Percentiles rank a stretch among this genome's conserved stretches.
phyloP scores from a whole-genome alignment of 2,113 vertebrate genomes.

The Atherinomorus stipes region DNA sequence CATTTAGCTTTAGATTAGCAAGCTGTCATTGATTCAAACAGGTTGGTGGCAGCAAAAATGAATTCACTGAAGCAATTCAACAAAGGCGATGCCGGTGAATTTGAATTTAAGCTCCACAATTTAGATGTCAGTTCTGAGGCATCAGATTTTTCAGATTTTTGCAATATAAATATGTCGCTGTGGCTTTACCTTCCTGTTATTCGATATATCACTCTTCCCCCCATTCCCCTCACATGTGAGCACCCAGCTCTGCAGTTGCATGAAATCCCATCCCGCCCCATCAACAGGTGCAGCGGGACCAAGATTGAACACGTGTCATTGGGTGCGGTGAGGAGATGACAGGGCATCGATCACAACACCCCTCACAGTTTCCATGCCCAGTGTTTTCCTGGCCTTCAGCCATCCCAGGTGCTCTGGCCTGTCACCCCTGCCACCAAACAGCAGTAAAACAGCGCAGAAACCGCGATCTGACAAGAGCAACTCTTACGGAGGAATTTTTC shows the following conservation, averaged over 20 bases:
- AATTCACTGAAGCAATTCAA: neutral
- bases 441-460: conserved; percentile 12
- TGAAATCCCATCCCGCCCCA: conserved; percentile 54
- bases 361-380: conserved; percentile 15
- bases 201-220: neutral
- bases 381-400: conserved; percentile 26
- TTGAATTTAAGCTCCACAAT: conserved; percentile 5
- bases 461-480: conserved; percentile 36
- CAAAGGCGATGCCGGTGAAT: conserved; percentile 2
- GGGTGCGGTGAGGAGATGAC: conserved; percentile 39
- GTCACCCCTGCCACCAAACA: conserved; percentile 41
- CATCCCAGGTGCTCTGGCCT: conserved; percentile 55
- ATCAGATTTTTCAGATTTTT: conserved; percentile 5
- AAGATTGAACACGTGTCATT: conserved; percentile 60
- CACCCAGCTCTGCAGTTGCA: neutral
- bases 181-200: conserved; percentile 1
- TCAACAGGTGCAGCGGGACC: conserved; percentile 66
- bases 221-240: neutral
- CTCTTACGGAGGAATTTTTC: conserved; percentile 21
- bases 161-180: neutral
- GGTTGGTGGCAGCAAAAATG: conserved; percentile 12
- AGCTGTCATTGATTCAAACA: conserved; percentile 8
- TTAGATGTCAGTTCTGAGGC: neutral
- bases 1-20: conserved; percentile 4
- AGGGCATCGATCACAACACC: conserved; percentile 58